phyloP scores from a whole-genome alignment of 2,797 vertebrate species.

The Australoheros facetus region DNA sequence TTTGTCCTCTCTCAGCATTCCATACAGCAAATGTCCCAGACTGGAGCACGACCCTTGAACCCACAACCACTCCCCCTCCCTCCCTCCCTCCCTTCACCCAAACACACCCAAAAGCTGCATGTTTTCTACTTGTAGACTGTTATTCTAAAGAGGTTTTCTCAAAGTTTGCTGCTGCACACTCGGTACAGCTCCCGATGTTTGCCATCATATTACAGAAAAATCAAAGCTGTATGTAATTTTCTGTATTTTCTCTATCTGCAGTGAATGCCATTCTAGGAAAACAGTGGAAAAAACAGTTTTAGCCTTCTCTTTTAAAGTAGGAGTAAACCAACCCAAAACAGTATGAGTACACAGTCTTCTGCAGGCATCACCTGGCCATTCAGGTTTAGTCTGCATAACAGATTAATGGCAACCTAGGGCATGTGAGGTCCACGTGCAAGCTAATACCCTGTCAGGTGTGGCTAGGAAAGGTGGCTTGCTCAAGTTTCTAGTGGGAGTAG shows the following conservation, averaged over 20 bases:
- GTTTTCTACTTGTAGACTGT: slow-evolving; percentile 8
- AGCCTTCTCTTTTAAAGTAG: not conserved
- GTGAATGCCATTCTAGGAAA: not conserved
- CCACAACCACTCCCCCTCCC: slow-evolving; percentile 42
- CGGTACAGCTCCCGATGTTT: slow-evolving; percentile 2
- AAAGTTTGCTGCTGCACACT: not conserved
- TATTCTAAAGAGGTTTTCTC: slow-evolving; percentile 16
- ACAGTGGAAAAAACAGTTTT: not conserved
- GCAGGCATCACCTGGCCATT: slow-evolving; percentile 31
- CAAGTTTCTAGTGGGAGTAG: slow-evolving; percentile 64
- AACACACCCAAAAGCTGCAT: slow-evolving; percentile 26
- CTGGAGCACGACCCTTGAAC: slow-evolving; percentile 71
- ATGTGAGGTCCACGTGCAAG: slow-evolving; percentile 62
- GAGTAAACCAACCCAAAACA: not conserved
- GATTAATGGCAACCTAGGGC: slow-evolving; percentile 65
- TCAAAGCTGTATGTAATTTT: not conserved
- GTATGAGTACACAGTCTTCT: not conserved
- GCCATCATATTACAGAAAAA: not conserved
- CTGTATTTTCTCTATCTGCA: not conserved
- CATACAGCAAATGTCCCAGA: slow-evolving; percentile 75
- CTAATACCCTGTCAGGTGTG: slow-evolving; percentile 75
- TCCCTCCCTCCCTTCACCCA: slow-evolving; percentile 56
- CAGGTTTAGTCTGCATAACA: slow-evolving; percentile 37
- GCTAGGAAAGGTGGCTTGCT: slow-evolving; percentile 54
- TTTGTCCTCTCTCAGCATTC: slow-evolving; percentile 80